Conservation (phyloP, 2,113 vertebrate species). For the Gallinago jamesoni region DNA sequence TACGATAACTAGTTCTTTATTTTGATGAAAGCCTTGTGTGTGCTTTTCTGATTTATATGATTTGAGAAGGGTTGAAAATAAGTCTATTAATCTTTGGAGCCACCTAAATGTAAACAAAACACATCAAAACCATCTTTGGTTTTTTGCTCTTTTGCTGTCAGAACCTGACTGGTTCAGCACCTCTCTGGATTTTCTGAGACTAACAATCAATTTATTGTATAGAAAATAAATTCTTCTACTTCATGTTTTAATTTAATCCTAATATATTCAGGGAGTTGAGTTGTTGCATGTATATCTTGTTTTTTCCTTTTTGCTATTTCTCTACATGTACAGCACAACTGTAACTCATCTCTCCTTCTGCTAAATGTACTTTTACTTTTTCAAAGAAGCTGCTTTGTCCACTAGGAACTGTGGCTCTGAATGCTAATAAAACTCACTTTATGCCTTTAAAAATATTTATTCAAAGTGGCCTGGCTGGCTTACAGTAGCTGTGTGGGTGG, state of each 20-base stretch:
- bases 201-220: neutral
- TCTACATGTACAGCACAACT: neutral
- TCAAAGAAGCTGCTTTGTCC: neutral
- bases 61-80: neutral
- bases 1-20: neutral
- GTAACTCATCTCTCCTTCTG: neutral
- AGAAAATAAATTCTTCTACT: neutral
- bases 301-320: neutral
- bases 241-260: neutral
- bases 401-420: constrained; percentile 11
- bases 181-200: neutral
- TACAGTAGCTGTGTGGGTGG: constrained; percentile 70
- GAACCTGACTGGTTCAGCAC: neutral
- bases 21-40: neutral
- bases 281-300: neutral
- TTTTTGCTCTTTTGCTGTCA: neutral
- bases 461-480: constrained; percentile 51
- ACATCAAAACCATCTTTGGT: fast-evolving
- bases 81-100: neutral
- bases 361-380: neutral
- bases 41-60: neutral
- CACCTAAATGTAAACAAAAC: neutral
- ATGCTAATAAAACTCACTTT: constrained; percentile 66
- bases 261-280: neutral
- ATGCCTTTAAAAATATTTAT: constrained; percentile 66